These are phyloP conservation scores for Epinephelus coioides DNA, from an alignment of 2,797 vertebrate species.

Conservation along the genomic window DNA sequence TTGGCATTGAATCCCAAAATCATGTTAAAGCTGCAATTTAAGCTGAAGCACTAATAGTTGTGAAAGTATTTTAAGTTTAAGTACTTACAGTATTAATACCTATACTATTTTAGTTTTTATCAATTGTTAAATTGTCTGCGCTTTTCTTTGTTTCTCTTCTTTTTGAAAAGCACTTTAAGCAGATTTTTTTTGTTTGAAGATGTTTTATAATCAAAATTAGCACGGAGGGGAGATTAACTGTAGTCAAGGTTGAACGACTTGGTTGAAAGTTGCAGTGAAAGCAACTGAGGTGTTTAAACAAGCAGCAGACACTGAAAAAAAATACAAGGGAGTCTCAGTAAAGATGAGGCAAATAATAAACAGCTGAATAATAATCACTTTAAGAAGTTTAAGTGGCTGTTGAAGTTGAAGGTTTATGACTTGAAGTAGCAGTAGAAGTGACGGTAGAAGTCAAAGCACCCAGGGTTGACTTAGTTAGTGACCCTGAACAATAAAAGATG, in stretches of 20 bases:
- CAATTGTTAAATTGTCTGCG: neutral
- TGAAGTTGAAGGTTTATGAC: neutral
- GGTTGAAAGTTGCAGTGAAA: neutral
- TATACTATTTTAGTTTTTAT: neutral
- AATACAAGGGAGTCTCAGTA: neutral
- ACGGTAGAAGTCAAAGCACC: too few relatives aligned
- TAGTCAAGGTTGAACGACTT: neutral
- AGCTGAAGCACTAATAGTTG: too few relatives aligned
- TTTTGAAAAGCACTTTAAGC: neutral
- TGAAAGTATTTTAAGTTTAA: neutral
- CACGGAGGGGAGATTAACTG: neutral
- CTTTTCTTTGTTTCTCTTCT: neutral
- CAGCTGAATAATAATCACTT: neutral
- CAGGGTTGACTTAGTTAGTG: too few relatives aligned
- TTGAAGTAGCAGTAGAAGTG: neutral
- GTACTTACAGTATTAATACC: neutral
- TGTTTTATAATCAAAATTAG: neutral
- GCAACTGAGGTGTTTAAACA: neutral
- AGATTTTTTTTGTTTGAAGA: neutral
- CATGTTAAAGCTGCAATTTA: too few relatives aligned
- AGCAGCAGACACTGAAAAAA: neutral
- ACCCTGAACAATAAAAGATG: too few relatives aligned
- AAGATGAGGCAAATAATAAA: neutral
- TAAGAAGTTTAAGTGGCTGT: neutral
- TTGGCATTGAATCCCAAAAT: too few relatives aligned